A percentile compares a stretch with the other conserved stretches of the same genome.
phyloP scores from a whole-genome alignment of 2,113 vertebrate genomes.

The Phyllostomus hastatus region DNA sequence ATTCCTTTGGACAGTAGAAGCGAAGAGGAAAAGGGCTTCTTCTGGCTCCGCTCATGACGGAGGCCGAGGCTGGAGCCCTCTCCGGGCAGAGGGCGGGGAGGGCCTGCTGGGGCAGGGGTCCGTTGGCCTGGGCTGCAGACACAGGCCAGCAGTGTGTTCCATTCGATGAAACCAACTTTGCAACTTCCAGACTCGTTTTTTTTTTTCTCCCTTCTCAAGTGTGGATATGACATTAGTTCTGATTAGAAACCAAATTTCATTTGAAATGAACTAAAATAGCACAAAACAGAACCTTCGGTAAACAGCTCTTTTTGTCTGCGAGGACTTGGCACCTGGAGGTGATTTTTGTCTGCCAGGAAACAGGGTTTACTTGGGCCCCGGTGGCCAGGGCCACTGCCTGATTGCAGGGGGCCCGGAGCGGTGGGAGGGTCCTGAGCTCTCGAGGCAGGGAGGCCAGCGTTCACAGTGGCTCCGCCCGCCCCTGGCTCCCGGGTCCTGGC shows the following conservation, averaged over 20 bases:
- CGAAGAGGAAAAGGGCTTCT: not conserved
- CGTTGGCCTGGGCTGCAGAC: not conserved
- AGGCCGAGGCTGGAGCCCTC: not conserved
- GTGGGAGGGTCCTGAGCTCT: not conserved
- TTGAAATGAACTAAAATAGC: conserved; percentile 64
- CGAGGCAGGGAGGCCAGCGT: not conserved
- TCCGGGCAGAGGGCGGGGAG: not conserved
- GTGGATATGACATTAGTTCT: conserved; percentile 44
- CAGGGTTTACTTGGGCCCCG: not conserved
- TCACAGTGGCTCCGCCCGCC: not conserved
- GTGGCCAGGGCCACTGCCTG: not conserved
- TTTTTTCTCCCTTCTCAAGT: not conserved
- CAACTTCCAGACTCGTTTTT: not conserved
- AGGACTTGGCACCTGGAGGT: conserved; percentile 23
- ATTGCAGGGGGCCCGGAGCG: not conserved
- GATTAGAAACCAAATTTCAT: conserved; percentile 63
- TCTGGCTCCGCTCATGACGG: not conserved
- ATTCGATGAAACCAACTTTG: not conserved
- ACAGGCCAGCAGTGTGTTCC: not conserved
- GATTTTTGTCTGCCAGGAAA: conserved; percentile 33
- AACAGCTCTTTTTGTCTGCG: conserved; percentile 43
- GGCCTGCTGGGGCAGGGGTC: not conserved
- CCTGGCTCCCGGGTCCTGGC: not conserved
- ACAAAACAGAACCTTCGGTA: conserved; percentile 50
- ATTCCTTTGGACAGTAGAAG: not conserved